phyloP scores from a whole-genome alignment of 2,797 vertebrate genomes.

The Danio kyathit region DNA sequence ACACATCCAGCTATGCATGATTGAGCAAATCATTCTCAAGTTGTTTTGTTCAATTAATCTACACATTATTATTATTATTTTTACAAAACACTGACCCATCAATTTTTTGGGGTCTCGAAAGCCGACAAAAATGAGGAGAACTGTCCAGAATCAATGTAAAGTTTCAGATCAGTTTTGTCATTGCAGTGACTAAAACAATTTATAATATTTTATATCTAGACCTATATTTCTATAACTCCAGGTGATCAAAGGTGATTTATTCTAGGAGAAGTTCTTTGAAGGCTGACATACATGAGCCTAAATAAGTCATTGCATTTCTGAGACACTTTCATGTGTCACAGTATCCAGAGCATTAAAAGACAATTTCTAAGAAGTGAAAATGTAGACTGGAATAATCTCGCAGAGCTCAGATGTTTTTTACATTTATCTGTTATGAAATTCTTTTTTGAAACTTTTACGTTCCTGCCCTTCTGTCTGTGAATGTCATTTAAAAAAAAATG shows the following conservation, averaged over 20 bases:
- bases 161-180: neutral
- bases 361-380: neutral
- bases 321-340: slow-evolving; percentile 30
- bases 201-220: neutral
- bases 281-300: slow-evolving; percentile 12
- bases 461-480: neutral
- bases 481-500: neutral
- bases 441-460: neutral
- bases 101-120: no score
- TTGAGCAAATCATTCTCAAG: no score
- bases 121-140: no score
- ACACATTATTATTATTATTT: no score
- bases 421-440: neutral
- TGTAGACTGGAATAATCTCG: slow-evolving; percentile 13
- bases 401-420: neutral
- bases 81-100: no score
- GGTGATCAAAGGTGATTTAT: slow-evolving; percentile 22
- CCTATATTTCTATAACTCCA: neutral
- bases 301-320: slow-evolving; percentile 24
- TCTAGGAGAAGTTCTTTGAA: slow-evolving; percentile 18
- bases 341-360: slow-evolving; percentile 1
- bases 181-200: neutral
- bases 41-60: no score
- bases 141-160: no score
- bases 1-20: no score